Evolutionary conservation across 2,113 vertebrate genomes (phyloP).

Genomic region (Climacteris rufus): DNA sequence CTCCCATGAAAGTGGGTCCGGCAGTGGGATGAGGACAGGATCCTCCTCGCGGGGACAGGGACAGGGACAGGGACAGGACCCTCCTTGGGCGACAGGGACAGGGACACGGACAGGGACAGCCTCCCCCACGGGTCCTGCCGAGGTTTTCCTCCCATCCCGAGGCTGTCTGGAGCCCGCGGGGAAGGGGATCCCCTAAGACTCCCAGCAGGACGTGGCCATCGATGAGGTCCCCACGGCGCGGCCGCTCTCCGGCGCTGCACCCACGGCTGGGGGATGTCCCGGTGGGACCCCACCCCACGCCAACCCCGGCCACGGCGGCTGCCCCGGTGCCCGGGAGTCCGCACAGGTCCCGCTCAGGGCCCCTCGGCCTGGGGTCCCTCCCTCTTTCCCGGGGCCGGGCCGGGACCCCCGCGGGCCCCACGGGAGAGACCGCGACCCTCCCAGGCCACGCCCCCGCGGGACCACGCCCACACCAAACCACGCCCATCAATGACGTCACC

Average conservation of each 20-base stretch:
- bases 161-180: neutral
- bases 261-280: neutral
- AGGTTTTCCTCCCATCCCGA: neutral
- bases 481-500: neutral
- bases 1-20: neutral
- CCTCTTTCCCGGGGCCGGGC: neutral
- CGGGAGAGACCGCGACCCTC: accelerated
- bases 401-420: too few relatives aligned
- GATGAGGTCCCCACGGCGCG: neutral
- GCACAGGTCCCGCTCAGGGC: accelerated
- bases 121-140: too few relatives aligned
- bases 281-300: neutral
- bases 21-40: neutral
- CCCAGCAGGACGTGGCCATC: neutral
- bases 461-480: accelerated
- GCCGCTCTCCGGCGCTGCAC: neutral
- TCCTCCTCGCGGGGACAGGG: neutral
- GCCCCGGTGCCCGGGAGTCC: neutral
- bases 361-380: accelerated
- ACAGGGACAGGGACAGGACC: neutral
- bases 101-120: neutral
- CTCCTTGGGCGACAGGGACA: neutral
- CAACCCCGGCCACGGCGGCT: neutral
- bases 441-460: accelerated
- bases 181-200: neutral